These are phyloP conservation scores for Arbacia lixula DNA, from an alignment of 53 echinoderm and acorn worm genomes.

Conservation along the genomic window DNA sequence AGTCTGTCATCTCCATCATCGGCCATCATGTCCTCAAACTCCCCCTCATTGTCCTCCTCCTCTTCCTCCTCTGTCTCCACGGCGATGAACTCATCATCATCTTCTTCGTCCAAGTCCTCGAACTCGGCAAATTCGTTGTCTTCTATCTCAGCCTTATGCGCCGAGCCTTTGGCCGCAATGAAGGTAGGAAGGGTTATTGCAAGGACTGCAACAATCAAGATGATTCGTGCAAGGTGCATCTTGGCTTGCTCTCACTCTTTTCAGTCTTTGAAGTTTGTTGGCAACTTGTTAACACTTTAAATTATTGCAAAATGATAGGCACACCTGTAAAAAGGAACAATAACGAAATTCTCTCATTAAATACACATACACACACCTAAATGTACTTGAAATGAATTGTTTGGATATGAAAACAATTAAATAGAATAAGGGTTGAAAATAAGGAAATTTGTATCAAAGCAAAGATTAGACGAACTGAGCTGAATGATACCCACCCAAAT, in stretches of 20 bases:
- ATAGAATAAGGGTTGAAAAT: too few species aligned
- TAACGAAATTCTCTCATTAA: background rate
- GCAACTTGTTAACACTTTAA: too few species aligned
- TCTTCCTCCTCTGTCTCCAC: slow-evolving; percentile 80
- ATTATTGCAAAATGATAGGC: too few species aligned
- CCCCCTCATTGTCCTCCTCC: slow-evolving; percentile 67
- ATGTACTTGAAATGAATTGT: too few species aligned
- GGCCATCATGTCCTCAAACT: slow-evolving; percentile 68
- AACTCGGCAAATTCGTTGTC: slow-evolving; percentile 99
- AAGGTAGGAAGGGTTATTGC: slow-evolving; percentile 30
- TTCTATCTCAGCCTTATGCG: slow-evolving; percentile 85
- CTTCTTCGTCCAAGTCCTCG: slow-evolving; percentile 97
- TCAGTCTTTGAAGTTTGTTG: too few species aligned
- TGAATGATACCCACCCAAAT: too few species aligned
- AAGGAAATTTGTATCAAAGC: too few species aligned
- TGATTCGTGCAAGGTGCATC: slow-evolving; percentile 2
- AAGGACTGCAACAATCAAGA: background rate
- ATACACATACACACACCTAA: too few species aligned
- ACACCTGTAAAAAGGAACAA: background rate
- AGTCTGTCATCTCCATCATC: slow-evolving; percentile 56
- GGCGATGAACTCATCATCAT: slow-evolving; percentile 79
- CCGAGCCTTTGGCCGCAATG: slow-evolving; percentile 33
- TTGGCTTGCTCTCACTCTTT: too few species aligned
- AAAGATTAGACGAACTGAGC: too few species aligned
- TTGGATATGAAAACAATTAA: too few species aligned